phyloP scores from a whole-genome alignment of 2,797 vertebrate genomes.

The Manis javanica region DNA sequence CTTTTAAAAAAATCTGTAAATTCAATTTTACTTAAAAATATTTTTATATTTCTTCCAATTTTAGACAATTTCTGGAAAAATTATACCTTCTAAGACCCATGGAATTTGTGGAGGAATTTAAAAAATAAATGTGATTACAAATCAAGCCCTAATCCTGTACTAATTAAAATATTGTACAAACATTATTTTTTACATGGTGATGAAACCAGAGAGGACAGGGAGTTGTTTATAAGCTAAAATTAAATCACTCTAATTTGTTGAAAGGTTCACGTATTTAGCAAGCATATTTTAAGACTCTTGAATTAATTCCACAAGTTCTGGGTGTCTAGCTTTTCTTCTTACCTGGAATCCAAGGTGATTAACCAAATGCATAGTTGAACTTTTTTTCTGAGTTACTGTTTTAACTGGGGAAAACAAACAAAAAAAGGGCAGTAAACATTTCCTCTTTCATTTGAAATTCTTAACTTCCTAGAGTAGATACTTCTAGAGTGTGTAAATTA shows the following conservation, averaged over 20 bases:
- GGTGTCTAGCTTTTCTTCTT: slow-evolving; percentile 14
- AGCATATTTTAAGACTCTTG: slow-evolving; percentile 41
- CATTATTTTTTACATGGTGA: slow-evolving; percentile 23
- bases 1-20: not conserved
- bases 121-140: not conserved
- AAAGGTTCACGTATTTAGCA: slow-evolving; percentile 5
- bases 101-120: not conserved
- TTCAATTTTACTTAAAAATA: slow-evolving; percentile 23
- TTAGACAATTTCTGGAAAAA: slow-evolving; percentile 26
- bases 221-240: slow-evolving; percentile 50
- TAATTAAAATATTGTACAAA: slow-evolving; percentile 3
- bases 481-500: not conserved
- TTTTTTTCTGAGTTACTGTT: not conserved
- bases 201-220: not conserved
- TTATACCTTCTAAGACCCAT: not conserved
- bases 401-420: not conserved
- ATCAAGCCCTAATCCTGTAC: not conserved
- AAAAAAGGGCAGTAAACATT: not conserved
- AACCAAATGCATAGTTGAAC: slow-evolving; percentile 31
- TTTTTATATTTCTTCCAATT: not conserved
- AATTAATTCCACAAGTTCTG: slow-evolving; percentile 26
- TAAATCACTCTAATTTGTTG: slow-evolving; percentile 40
- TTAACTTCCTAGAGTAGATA: slow-evolving; percentile 1
- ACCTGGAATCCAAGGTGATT: slow-evolving; percentile 20
- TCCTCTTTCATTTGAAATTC: slow-evolving; percentile 1